A percentile compares a stretch with the other conserved stretches of the same genome.
These are phyloP conservation scores for Lutjanus campechanus DNA, from an alignment of 2,797 vertebrate species.

Conservation along the genomic window DNA sequence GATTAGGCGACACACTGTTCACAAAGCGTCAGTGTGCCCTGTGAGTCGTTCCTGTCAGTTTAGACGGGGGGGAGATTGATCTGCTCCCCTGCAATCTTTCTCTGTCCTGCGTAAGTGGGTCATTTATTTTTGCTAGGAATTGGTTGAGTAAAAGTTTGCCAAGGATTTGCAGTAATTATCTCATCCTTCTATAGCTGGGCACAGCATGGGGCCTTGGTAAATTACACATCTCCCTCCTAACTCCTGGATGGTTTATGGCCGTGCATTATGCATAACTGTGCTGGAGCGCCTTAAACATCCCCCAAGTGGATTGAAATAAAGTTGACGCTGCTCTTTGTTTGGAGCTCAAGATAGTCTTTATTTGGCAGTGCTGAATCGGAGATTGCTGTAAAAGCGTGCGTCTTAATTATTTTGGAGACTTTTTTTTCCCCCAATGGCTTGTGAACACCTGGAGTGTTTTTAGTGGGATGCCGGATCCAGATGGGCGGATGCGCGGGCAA, in stretches of 20 bases:
- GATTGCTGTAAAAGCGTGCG: slow-evolving; percentile 78
- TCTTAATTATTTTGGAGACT: slow-evolving; percentile 85
- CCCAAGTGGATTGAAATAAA: slow-evolving; percentile 88
- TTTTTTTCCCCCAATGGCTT: slow-evolving; percentile 71
- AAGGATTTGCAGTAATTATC: slow-evolving; percentile 87
- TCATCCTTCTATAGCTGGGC: slow-evolving; percentile 80
- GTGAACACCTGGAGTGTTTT: slow-evolving; percentile 85
- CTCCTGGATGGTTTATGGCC: slow-evolving; percentile 86
- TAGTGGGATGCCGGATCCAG: slow-evolving; percentile 78
- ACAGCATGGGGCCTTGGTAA: slow-evolving; percentile 84
- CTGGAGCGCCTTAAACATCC: slow-evolving; percentile 85
- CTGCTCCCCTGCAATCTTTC: slow-evolving; percentile 52
- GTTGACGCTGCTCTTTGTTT: slow-evolving; percentile 89
- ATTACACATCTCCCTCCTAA: slow-evolving; percentile 85
- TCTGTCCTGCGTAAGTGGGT: slow-evolving; percentile 84
- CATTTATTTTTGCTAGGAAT: slow-evolving; percentile 85
- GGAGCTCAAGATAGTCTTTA: slow-evolving; percentile 81
- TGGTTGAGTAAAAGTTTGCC: slow-evolving; percentile 84
- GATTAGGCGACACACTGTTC: slow-evolving; percentile 47
- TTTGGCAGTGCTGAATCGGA: slow-evolving; percentile 87
- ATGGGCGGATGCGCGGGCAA: slow-evolving; percentile 73
- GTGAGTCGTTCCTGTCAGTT: slow-evolving; percentile 34
- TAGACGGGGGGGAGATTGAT: slow-evolving; percentile 68
- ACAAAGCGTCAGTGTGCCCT: slow-evolving; percentile 32
- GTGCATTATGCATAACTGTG: slow-evolving; percentile 86